phyloP scores from a whole-genome alignment of 2,113 vertebrate species.

The Clarias magur region DNA sequence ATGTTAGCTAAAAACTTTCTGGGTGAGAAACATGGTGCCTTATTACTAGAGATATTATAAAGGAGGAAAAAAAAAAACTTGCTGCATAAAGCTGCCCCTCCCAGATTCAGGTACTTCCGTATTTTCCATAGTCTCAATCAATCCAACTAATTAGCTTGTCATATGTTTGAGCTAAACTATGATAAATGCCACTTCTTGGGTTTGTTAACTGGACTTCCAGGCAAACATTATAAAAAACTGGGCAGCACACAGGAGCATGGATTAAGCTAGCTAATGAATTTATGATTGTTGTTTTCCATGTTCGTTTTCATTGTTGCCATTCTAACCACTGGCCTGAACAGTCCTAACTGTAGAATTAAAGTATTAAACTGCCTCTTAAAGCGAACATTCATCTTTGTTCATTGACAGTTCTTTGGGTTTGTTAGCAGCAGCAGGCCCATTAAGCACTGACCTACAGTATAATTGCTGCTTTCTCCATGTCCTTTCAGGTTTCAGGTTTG shows the following conservation, averaged over 20 bases:
- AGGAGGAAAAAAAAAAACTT: background rate
- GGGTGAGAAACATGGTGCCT: background rate
- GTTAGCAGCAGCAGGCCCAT: constrained; percentile 1
- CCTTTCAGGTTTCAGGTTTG: constrained; percentile 14
- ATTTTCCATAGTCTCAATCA: background rate
- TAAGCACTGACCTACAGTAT: background rate
- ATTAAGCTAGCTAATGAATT: background rate
- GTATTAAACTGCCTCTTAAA: background rate
- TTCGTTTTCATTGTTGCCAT: background rate
- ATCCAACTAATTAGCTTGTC: background rate
- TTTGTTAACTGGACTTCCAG: background rate
- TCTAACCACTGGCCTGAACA: background rate
- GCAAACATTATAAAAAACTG: background rate
- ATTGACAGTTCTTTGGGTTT: background rate
- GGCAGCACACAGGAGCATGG: background rate
- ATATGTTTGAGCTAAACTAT: background rate
- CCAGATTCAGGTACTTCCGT: background rate
- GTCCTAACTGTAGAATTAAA: background rate
- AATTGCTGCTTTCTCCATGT: constrained; percentile 25
- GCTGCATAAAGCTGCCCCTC: background rate
- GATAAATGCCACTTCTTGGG: background rate
- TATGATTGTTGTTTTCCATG: background rate
- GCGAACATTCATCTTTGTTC: background rate
- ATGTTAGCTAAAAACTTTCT: background rate
- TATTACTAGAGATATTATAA: background rate